Evolutionary conservation across 2,113 vertebrate species (phyloP), one percentile per base, ranked within the genome.

Genomic region (Mesocricetus auratus): DNA sequence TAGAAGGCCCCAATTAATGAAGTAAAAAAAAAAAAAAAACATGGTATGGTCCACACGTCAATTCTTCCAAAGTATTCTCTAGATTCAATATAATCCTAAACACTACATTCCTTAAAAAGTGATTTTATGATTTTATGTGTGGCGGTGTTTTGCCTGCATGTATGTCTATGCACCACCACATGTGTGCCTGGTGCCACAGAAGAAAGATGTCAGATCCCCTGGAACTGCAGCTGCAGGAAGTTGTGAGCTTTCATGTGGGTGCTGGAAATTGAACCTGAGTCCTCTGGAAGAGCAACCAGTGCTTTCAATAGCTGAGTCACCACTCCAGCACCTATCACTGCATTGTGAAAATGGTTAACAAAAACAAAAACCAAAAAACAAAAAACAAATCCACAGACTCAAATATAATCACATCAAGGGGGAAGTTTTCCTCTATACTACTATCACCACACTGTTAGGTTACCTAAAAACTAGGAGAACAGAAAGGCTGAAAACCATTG

Each of bases 401-500:
- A 79, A 93, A 86, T 66, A 73, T 10, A 95, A 90, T 82, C 13
- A 77, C 50, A 89, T 89, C 31, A 81, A 96, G 19, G n/a, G 2
- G 7, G 22, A n/a, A 91, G 13, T 69, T 36, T 45, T 53, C 82
- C 16, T 85, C 91, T 85, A 75, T 58, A 93, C 29, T 91, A 69
- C 17, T 29, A 56, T 83, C 69, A 96, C 69, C 53, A 81, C 39
- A 83, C 11, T 47, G 31, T 77, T 87, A 87, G 6, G 87, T 1
- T 64, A 31, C 17, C 36, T 64, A 91, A 96, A 79, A n/a, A 83
- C 39, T 87, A 29, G 83, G 36, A 93, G 5, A 91, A 85, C 5
- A 42, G n/a, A 91, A n/a, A 90, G 50, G 36, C 62, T 36, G 85
- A 39, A 93, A 96, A 93, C 2, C 78, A 33, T 85, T 15, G 36